These are phyloP conservation scores for Hippocampus guttulatus DNA, from an alignment of 2,113 vertebrate species.

Conservation along the genomic window DNA sequence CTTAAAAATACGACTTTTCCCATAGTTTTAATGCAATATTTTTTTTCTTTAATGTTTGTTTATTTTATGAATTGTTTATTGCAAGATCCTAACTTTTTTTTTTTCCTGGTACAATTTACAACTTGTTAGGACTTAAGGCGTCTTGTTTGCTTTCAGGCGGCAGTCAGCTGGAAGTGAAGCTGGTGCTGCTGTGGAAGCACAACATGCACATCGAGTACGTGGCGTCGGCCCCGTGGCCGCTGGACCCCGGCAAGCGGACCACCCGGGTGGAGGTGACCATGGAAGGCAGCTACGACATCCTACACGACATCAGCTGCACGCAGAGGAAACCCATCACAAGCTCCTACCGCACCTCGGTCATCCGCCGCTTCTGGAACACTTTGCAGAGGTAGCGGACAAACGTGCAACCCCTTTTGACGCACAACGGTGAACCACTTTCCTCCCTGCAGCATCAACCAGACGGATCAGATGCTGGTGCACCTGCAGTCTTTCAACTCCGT, in stretches of 20 bases:
- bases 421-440: not conserved
- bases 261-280: conserved; percentile 96
- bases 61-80: no score
- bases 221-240: conserved; percentile 86
- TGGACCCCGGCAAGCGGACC: conserved; percentile 78
- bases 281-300: conserved; percentile 97
- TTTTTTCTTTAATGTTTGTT: not conserved
- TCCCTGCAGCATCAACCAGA: conserved; percentile 90
- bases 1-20: not conserved
- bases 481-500: conserved; percentile 94
- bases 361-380: conserved; percentile 97
- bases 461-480: conserved; percentile 97
- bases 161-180: conserved; percentile 90
- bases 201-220: conserved; percentile 98
- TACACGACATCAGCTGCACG: conserved; percentile 97
- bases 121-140: no score
- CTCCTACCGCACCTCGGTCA: conserved; percentile 91
- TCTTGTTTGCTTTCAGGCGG: conserved; percentile 69
- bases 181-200: conserved; percentile 95
- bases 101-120: no score
- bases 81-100: not conserved
- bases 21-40: not conserved
- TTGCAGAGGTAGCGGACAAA: conserved; percentile 81
- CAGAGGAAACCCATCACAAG: conserved; percentile 95
- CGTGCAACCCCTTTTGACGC: no score